Base-by-base conservation (phyloP, 2,113 vertebrate genomes). In the Mus spicilegus region DNA sequence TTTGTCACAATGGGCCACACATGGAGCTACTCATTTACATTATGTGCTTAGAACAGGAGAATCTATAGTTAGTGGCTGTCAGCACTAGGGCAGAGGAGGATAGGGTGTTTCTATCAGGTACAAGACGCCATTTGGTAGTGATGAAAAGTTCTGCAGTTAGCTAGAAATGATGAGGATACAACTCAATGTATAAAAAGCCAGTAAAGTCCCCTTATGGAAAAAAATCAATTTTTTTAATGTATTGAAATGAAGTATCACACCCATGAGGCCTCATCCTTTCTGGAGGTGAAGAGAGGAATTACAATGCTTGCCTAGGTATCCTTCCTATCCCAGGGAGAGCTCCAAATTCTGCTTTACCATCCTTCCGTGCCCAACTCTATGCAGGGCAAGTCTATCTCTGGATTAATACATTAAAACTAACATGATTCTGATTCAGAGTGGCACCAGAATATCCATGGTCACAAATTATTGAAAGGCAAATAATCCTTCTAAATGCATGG, bases 331-430 rank as follows among this genome's bases (percentile, higher is more conserved):
- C 39, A 2, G 63, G 7, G 65, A 1, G 9, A 36, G 1, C 14
- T 63, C 2, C 1, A 1, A 46, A 51, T 56, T 70, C n/a, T 30
- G 19, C n/a, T 39, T 76, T 46, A 0, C 2, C 63, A n/a, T 10
- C 39, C 14, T 46, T 17, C 26, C 1, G 28, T 1, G 3, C 1
- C 2, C 30, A 33, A 5, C 30, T n/a, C 11, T 81, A 28, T 56
- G 22, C 20, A 13, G 6, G 16, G 54, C 22, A 54, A 24, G 22
- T 63, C 28, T 0, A 0, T 30, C 13, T 72, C 14, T 46, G 28
- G 92, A 11, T 22, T n/a, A 46, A 84, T 28, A 67, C 42, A 90
- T 3, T 77, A 58, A 87, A 1, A 72, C 16, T 13, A 5, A 56
- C 9, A 7, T 11, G 11, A 70, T 36, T 75, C 36, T 70, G 24